Conservation (phyloP, 2,113 vertebrate species). For the Centropus unirufus region DNA sequence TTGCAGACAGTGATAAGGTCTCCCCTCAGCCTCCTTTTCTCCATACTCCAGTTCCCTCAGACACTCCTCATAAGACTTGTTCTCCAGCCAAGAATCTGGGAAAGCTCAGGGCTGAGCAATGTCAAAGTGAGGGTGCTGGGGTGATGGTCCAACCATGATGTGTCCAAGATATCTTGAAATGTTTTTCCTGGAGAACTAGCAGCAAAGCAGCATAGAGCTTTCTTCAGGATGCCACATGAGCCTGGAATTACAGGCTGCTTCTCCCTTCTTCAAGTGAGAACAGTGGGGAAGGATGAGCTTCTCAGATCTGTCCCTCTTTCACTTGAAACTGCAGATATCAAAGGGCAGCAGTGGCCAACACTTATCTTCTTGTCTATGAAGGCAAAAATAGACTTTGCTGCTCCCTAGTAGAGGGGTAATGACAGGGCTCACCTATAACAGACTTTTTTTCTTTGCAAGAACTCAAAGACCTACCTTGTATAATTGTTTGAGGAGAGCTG, state of each 20-base stretch:
- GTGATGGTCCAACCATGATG: rapidly evolving
- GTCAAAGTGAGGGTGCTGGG: neutral
- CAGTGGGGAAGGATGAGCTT: neutral
- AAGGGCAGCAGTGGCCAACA: neutral
- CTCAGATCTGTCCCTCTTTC: neutral
- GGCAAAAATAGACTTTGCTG: neutral
- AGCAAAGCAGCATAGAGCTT: neutral
- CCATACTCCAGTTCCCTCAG: too few relatives aligned
- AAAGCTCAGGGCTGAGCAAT: neutral
- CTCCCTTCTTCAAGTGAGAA: neutral
- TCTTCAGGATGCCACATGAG: neutral
- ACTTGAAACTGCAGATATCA: rapidly evolving
- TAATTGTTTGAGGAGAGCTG: neutral
- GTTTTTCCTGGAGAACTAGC: neutral
- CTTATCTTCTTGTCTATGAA: neutral
- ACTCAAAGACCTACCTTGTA: neutral
- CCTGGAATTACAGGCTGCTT: neutral
- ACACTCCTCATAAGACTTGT: too few relatives aligned
- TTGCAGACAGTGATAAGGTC: too few relatives aligned
- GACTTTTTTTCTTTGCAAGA: neutral
- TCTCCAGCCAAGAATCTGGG: neutral
- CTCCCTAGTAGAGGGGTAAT: neutral
- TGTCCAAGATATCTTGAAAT: neutral
- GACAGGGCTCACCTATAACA: neutral
- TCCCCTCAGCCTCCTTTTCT: too few relatives aligned